A percentile compares a stretch with the other conserved stretches of the same genome.
These are phyloP conservation scores for Micoletzkya japonica DNA, from an alignment of 2,888 invertebrate species.

Conservation along the genomic window DNA sequence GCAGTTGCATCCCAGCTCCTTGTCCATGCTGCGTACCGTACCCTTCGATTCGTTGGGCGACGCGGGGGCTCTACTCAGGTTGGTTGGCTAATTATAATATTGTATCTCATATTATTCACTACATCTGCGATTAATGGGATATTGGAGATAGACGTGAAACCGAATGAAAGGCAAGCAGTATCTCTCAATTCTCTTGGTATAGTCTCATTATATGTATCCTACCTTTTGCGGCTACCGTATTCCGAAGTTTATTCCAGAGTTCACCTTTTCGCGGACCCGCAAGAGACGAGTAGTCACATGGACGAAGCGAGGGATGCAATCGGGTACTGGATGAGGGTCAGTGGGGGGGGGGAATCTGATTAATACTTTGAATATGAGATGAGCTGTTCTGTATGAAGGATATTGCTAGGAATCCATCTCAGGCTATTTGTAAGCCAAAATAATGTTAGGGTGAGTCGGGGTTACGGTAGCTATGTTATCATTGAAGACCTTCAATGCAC, in stretches of 20 bases:
- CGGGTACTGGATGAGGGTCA: conserved; percentile 48
- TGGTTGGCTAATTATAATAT: background rate
- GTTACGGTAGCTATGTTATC: too few species aligned
- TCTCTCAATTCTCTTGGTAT: too few species aligned
- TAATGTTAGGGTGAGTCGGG: too few species aligned
- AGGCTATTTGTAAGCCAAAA: too few species aligned
- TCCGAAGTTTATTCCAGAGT: conserved; percentile 26
- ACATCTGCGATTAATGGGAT: too few species aligned
- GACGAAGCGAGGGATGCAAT: conserved; percentile 39
- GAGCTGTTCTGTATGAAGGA: too few species aligned
- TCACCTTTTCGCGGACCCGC: conserved; percentile 45
- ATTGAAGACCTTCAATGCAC: conserved; percentile 66
- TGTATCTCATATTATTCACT: too few species aligned
- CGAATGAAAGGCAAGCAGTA: too few species aligned
- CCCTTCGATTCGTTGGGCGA: conserved; percentile 43
- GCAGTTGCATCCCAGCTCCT: conserved; percentile 29
- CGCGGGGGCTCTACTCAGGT: conserved; percentile 48
- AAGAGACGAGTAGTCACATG: conserved; percentile 35
- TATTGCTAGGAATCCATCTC: too few species aligned
- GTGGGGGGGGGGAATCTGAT: background rate
- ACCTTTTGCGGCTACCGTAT: too few species aligned
- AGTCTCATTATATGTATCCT: too few species aligned
- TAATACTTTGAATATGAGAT: conserved; percentile 10
- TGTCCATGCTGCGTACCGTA: conserved; percentile 27
- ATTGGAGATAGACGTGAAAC: too few species aligned